These are phyloP conservation scores for Sinocyclocheilus anshuiensis DNA, from an alignment of 2,113 vertebrate genomes.

Conservation along the genomic window DNA sequence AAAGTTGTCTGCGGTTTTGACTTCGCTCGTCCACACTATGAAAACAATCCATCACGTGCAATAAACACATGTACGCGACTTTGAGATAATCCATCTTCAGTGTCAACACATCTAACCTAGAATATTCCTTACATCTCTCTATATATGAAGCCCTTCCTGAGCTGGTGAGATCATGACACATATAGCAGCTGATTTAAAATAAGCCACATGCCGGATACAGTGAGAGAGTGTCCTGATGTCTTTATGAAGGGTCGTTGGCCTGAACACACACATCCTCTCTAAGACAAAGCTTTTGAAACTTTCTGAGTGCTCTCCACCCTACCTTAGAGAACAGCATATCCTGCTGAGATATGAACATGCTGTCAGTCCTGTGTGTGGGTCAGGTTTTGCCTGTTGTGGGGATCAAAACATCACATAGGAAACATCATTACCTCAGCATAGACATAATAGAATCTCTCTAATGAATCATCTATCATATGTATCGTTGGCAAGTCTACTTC, in stretches of 20 bases:
- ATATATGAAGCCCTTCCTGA: conserved; percentile 10
- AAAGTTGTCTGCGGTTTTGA: background rate
- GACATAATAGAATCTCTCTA: no score
- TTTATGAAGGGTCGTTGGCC: conserved; percentile 24
- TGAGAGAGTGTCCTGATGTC: conserved; percentile 19
- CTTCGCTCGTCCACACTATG: background rate
- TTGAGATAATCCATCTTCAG: conserved; percentile 35
- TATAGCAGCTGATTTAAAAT: conserved; percentile 12
- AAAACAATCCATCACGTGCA: conserved; percentile 46
- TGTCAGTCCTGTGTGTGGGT: background rate
- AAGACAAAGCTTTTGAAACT: conserved; percentile 34
- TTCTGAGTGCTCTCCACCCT: conserved; percentile 40
- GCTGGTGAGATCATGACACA: background rate
- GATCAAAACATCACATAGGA: no score
- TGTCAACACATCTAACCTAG: conserved; percentile 39
- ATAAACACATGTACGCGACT: conserved; percentile 13
- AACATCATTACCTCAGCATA: no score
- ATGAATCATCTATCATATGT: no score
- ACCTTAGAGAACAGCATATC: conserved; percentile 23
- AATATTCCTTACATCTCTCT: conserved; percentile 35
- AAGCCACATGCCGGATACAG: conserved; percentile 21
- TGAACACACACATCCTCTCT: conserved; percentile 9
- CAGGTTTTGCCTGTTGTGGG: background rate
- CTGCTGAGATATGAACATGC: conserved; percentile 39
- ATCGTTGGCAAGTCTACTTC: background rate